These are phyloP conservation scores for Lepetodrilus schrolli DNA, from an alignment of 2,888 invertebrate species.

Conservation along the genomic window DNA sequence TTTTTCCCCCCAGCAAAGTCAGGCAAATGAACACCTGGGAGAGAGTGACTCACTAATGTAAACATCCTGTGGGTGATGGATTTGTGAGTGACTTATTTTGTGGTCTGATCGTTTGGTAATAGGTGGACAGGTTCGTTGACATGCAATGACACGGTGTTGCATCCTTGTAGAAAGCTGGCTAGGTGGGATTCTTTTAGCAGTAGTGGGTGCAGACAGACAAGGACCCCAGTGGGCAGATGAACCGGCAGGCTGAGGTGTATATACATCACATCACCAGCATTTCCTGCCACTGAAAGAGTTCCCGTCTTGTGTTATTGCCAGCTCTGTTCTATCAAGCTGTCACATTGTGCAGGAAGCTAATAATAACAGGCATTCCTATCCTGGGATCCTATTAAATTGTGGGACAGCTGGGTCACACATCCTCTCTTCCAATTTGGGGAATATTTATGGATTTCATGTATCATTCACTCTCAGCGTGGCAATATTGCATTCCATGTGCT, in stretches of 20 bases:
- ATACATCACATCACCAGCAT: neutral
- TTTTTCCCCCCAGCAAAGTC: too few species aligned
- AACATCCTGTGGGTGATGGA: conserved; percentile 2
- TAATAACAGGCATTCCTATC: too few species aligned
- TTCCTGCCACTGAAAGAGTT: neutral
- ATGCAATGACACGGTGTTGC: neutral
- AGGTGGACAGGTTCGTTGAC: neutral
- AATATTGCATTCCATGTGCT: too few species aligned
- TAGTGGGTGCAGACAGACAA: neutral
- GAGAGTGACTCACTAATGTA: conserved; percentile 16
- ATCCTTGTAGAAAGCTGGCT: neutral
- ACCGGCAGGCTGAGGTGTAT: too few species aligned
- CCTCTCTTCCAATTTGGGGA: too few species aligned
- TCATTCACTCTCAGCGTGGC: too few species aligned
- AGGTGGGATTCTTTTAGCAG: neutral
- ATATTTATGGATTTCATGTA: too few species aligned
- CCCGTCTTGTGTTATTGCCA: neutral
- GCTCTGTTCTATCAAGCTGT: neutral
- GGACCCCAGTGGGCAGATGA: neutral
- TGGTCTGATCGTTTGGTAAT: neutral
- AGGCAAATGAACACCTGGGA: conserved; percentile 6
- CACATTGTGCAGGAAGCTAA: too few species aligned
- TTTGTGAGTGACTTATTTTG: conserved; percentile 1
- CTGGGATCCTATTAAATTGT: too few species aligned
- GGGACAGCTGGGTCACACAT: too few species aligned